Conservation (phyloP, 2,888 invertebrate genomes). For the Tetanocera ferruginea region DNA sequence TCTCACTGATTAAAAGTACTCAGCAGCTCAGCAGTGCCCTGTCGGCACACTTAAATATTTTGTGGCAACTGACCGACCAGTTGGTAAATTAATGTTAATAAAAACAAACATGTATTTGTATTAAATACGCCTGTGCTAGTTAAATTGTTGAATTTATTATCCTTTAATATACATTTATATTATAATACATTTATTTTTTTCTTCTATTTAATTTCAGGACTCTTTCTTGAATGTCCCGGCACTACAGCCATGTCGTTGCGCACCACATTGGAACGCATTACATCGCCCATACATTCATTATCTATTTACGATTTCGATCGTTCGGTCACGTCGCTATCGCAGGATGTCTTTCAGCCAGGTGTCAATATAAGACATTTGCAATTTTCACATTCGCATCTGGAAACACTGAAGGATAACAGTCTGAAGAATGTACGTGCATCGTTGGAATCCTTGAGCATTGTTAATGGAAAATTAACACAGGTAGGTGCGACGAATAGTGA, state of each 20-base stretch:
- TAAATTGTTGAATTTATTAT: too few relatives aligned
- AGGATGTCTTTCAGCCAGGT: slow-evolving; percentile 80
- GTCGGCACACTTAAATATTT: too few relatives aligned
- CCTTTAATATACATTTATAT: too few relatives aligned
- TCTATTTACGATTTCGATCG: slow-evolving; percentile 91
- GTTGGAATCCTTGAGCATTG: slow-evolving; percentile 83
- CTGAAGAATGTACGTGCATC: slow-evolving; percentile 80
- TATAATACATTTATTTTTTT: neutral
- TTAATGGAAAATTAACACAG: slow-evolving; percentile 77
- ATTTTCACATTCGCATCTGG: slow-evolving; percentile 82
- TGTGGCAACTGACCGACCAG: too few relatives aligned
- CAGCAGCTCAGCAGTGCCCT: too few relatives aligned
- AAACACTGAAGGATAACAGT: slow-evolving; percentile 81
- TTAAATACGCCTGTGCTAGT: too few relatives aligned
- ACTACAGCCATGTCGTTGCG: slow-evolving; percentile 82
- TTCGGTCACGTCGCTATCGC: slow-evolving; percentile 80
- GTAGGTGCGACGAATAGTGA: slow-evolving; percentile 57
- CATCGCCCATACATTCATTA: slow-evolving; percentile 82
- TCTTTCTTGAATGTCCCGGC: slow-evolving; percentile 90
- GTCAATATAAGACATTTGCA: slow-evolving; percentile 80
- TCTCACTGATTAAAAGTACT: too few relatives aligned
- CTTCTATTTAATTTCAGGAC: slow-evolving; percentile 71
- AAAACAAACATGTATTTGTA: too few relatives aligned
- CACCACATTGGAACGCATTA: slow-evolving; percentile 79
- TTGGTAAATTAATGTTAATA: too few relatives aligned